These are phyloP conservation scores for Macaria liturata DNA, from an alignment of 2,888 invertebrate species.

Conservation along the genomic window DNA sequence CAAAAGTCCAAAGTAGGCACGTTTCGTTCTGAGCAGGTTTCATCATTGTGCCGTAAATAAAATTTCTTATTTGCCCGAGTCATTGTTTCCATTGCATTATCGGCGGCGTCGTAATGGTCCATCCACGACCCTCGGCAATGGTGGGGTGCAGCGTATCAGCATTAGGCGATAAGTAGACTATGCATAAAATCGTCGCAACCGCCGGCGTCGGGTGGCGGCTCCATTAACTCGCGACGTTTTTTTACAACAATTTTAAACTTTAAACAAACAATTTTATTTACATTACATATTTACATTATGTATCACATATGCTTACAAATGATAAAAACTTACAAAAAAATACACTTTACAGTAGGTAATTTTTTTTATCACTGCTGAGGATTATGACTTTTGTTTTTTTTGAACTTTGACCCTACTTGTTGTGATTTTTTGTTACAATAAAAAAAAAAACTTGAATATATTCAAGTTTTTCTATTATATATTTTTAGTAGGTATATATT, in stretches of 20 bases:
- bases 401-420: too few relatives aligned
- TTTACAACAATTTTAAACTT: constrained; percentile 76
- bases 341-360: too few relatives aligned
- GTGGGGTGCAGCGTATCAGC: constrained; percentile 38
- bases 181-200: constrained; percentile 56
- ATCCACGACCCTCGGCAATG: constrained; percentile 24
- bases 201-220: constrained; percentile 42
- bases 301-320: too few relatives aligned
- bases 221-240: constrained; percentile 69
- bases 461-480: too few relatives aligned
- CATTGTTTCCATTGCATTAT: constrained; percentile 19
- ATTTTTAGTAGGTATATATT: too few relatives aligned
- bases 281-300: too few relatives aligned
- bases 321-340: too few relatives aligned
- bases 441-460: too few relatives aligned
- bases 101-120: constrained; percentile 6
- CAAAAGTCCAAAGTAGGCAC: background rate
- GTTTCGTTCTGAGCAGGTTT: background rate
- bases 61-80: constrained; percentile 7
- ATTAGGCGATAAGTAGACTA: constrained; percentile 48
- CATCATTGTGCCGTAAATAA: constrained; percentile 3
- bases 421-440: too few relatives aligned
- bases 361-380: too few relatives aligned
- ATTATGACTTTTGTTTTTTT: too few relatives aligned
- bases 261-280: too few relatives aligned